phyloP scores from a whole-genome alignment of 1,140 invertebrate genomes.

The Leucophenga varia region DNA sequence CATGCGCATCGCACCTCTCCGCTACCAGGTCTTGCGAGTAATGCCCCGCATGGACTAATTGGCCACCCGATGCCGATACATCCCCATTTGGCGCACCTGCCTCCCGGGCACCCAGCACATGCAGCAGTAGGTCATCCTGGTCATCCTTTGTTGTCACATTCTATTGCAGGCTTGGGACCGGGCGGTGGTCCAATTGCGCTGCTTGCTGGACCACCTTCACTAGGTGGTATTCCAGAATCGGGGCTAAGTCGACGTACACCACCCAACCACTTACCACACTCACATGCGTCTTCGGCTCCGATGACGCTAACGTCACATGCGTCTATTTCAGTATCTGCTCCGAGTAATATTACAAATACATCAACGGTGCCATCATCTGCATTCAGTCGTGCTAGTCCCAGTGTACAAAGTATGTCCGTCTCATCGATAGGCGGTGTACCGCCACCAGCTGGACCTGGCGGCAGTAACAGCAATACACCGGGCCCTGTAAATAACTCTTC shows the following conservation, averaged over 20 bases:
- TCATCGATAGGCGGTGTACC: constrained; percentile 9
- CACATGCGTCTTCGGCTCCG: constrained; percentile 37
- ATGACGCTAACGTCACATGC: constrained; percentile 32
- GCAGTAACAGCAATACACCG: constrained; percentile 24
- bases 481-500: constrained; percentile 30
- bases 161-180: constrained; percentile 42
- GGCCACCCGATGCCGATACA: constrained; percentile 51
- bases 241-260: constrained; percentile 47
- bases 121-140: constrained; percentile 44
- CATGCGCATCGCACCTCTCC: constrained; percentile 49
- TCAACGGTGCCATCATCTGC: constrained; percentile 53
- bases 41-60: constrained; percentile 40
- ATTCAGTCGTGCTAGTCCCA: constrained; percentile 55
- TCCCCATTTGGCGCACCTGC: constrained; percentile 47
- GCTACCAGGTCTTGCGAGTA: constrained; percentile 37
- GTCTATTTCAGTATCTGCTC: constrained; percentile 21
- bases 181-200: constrained; percentile 45
- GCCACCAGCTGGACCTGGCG: constrained; percentile 29
- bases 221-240: constrained; percentile 46
- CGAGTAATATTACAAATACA: constrained; percentile 30
- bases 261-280: constrained; percentile 41
- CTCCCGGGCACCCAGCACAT: constrained; percentile 51
- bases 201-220: constrained; percentile 40
- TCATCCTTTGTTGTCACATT: constrained; percentile 49
- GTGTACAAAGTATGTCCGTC: constrained; percentile 43